Evolutionary conservation across 2,888 invertebrate genomes (phyloP), one percentile per base, ranked within the genome.

Genomic region (Caenorhabditis panamensis): DNA sequence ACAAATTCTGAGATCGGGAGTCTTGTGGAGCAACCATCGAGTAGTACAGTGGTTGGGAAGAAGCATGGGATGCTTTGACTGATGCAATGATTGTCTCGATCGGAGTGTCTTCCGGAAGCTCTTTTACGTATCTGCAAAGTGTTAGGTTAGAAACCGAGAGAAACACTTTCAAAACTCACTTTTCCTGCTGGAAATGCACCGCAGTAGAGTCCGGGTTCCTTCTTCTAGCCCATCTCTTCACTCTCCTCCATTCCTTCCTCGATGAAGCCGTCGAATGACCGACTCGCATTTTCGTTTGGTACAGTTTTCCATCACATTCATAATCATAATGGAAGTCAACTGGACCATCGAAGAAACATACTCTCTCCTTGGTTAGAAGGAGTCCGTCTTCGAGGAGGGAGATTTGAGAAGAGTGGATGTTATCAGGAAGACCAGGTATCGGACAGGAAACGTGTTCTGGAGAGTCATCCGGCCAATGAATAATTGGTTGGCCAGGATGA

Each of bases 1-100:
- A 87, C 20, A 86, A 75, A 53, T 87, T 87, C 49, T 83, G 84
- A 16, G 86, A 86, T 56, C 87, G 56, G n/a, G 86, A 78, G 64
- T 90, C 90, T 68, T 90, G 88, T 31, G 90, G 89, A 18, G 89
- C 89, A 18, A 85, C 80, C 88, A 90, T 87, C 8, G 88, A 86
- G 76, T 90, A 90, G 77, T 89, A 90, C 24, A 90, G 78, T 4
- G 87, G 85, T 61, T 86, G 86, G 36, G 85, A 80, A 11, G 82
- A 73, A 3, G 86, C 87, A 59, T 89, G 88, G 13, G 83, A 83
- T 2, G 89, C 90, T 26, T 84, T 80, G 8, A 90, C 86, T 18
- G 82, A 82, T 31, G 85, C 84, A 4, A 90, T 84, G 2, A 83
- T 37, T 0, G 85, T 82, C 13, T 84, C 83, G 16, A 89, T 81